Evolutionary conservation across 2,113 vertebrate genomes (phyloP).

Genomic region (Protobothrops mucrosquamatus): DNA sequence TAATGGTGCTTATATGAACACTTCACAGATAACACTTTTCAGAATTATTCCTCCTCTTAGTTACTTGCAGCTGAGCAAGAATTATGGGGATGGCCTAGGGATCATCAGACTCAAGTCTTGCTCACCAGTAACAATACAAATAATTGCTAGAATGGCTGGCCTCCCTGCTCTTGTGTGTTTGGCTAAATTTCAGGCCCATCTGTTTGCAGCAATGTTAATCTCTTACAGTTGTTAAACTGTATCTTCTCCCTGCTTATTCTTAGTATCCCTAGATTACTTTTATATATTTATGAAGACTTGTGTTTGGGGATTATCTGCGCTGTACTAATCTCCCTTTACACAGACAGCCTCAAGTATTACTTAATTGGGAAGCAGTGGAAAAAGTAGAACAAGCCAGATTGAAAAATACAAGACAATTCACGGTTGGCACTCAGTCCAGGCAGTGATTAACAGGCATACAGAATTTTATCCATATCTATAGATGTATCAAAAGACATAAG

Average conservation of each 20-base stretch:
- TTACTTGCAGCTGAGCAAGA: background rate
- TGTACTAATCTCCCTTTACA: background rate
- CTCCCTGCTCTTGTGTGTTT: background rate
- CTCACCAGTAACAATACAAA: background rate
- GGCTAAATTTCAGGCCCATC: background rate
- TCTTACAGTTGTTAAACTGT: background rate
- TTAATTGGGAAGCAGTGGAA: background rate
- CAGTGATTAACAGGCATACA: background rate
- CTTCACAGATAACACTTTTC: background rate
- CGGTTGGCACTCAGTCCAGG: background rate
- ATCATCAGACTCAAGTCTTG: too few species aligned
- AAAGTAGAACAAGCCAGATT: background rate
- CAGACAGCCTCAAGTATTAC: background rate
- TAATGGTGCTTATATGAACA: background rate
- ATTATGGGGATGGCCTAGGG: background rate
- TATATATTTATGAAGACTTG: background rate
- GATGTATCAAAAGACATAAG: background rate
- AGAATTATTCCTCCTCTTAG: background rate
- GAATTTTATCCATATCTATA: background rate
- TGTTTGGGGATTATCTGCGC: too few species aligned
- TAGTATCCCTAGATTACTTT: background rate
- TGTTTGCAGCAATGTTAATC: background rate
- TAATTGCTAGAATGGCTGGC: background rate
- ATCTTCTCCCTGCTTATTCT: background rate
- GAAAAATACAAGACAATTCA: background rate